A percentile compares a stretch with the other conserved stretches of the same genome.
Conservation (phyloP, 2,888 invertebrate genomes). For the Megalurothrips usitatus region DNA sequence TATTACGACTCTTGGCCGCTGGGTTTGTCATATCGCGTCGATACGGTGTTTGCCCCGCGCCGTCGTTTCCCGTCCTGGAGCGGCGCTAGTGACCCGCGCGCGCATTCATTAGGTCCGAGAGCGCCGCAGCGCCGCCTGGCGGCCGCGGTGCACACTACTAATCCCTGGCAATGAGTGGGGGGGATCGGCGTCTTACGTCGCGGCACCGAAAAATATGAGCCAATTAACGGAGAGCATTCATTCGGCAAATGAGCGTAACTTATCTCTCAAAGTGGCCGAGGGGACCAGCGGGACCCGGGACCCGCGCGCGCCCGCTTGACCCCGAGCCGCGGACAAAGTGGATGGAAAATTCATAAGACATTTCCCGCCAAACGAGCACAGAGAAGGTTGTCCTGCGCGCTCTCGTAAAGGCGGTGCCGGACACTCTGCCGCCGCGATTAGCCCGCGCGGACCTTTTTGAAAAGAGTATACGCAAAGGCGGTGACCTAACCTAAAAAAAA, state of each 20-base stretch:
- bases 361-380: no score
- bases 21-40: not conserved
- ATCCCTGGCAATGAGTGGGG: not conserved
- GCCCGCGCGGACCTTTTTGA: no score
- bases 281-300: not conserved
- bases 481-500: no score
- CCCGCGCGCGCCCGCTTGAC: not conserved
- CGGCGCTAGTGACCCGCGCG: not conserved
- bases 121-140: not conserved
- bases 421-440: no score
- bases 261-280: constrained; percentile 14
- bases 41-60: not conserved
- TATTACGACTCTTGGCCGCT: no score
- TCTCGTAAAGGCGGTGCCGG: no score
- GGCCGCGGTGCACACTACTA: not conserved
- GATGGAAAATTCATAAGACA: no score
- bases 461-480: no score
- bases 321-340: no score
- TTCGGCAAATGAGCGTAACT: constrained; percentile 22
- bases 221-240: constrained; percentile 13
- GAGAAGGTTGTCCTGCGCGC: no score
- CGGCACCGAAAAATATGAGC: constrained; percentile 16
- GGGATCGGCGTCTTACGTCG: constrained; percentile 5
- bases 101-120: not conserved
- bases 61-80: not conserved